phyloP scores from a whole-genome alignment of 64 coral and sea anemone species.

The Actinia equina region DNA sequence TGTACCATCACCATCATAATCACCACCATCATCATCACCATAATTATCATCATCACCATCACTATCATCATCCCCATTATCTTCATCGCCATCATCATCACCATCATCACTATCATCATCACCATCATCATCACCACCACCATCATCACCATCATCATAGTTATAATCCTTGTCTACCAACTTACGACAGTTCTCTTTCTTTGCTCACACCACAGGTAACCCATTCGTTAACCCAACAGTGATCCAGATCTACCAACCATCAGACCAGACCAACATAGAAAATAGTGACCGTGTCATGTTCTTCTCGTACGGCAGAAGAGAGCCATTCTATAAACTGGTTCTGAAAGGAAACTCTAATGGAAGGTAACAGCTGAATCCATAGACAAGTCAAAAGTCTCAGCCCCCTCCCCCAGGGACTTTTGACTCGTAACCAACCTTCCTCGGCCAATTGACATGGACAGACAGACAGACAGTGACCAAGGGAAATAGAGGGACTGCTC shows the following conservation, averaged over 20 bases:
- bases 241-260: constrained; percentile 52
- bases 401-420: too few relatives aligned
- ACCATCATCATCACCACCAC: neutral
- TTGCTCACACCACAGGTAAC: constrained; percentile 34
- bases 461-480: too few relatives aligned
- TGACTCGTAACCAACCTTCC: too few relatives aligned
- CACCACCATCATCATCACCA: neutral
- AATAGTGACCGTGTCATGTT: constrained; percentile 76
- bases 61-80: neutral
- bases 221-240: constrained; percentile 65
- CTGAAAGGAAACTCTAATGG: constrained; percentile 76
- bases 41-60: neutral
- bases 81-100: neutral
- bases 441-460: too few relatives aligned
- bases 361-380: constrained; percentile 49
- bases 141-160: neutral
- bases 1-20: too few relatives aligned
- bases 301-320: constrained; percentile 93
- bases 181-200: neutral
- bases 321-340: constrained; percentile 90
- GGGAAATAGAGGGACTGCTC: too few relatives aligned
- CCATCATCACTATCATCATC: neutral
- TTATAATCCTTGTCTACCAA: neutral
- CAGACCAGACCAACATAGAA: constrained; percentile 12
- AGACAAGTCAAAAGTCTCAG: neutral